Base-by-base conservation (phyloP, 2,888 invertebrate species). In the Stenodema calcarata region DNA sequence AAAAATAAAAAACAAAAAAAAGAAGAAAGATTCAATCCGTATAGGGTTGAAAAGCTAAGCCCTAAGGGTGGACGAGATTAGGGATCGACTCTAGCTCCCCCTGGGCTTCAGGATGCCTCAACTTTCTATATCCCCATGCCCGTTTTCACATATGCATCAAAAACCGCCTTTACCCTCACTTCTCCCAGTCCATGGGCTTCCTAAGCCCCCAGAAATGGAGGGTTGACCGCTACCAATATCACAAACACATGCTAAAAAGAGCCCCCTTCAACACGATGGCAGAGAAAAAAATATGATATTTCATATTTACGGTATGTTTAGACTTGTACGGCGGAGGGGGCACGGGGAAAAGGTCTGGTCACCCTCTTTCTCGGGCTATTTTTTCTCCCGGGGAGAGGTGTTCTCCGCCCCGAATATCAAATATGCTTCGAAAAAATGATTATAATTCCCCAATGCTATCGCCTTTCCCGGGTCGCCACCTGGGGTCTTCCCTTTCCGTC, bases 231-330 rank as follows among this genome's bases (percentile, higher is more conserved):
- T 41, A 41, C 30, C 50, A 35, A 42, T 62, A 82, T 62, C 82
- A 82, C 82, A 82, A 82, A 82, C 82, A 82, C 82, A 82, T 82
- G 82, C 82, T 82, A 82, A 82, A 62, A 62, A 42, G 47, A 44
- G 44, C 47, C 78, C 76, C 16, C 6, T 27, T n/a, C 4, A 44
- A 12, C 18, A 14, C 11, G 44, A 18, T 14, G 78, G 14, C 16
- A 78, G 78, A 44, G 28, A 18, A 16, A 18, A 18, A 30, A 80
- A 82, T 35, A 62, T 41, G 82, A 82, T 82, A 82, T 82, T 82
- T 82, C 82, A 82, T 82, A 82, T 82, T 82, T 82, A 82, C 82
- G 82, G 62, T 82, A 82, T 82, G 82, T 82, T 82, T 78, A 18
- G 78, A 42, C 27, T 42, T 18, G 78, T 23, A 16, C 16, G 16